These are phyloP conservation scores for Cryptotis parvus DNA, from an alignment of 2,113 vertebrate species.

Conservation along the genomic window DNA sequence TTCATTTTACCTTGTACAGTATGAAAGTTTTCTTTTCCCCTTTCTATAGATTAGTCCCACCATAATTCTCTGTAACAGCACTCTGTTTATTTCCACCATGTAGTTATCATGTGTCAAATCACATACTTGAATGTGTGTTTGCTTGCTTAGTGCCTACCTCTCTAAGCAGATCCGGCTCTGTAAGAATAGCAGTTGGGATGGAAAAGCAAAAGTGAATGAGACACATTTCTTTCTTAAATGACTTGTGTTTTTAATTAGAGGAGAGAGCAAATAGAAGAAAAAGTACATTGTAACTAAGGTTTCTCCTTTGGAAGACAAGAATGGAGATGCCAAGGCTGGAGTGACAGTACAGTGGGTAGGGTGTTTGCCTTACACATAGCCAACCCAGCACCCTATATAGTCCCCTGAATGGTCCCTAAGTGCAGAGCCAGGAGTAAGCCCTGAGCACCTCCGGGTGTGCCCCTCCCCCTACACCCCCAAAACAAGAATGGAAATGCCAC, in stretches of 20 bases:
- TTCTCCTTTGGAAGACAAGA: slow-evolving; percentile 44
- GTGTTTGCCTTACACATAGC: too few species aligned
- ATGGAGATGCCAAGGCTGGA: too few species aligned
- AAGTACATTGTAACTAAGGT: slow-evolving; percentile 26
- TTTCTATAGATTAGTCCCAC: neutral
- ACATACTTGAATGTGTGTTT: neutral
- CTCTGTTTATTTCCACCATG: slow-evolving; percentile 2
- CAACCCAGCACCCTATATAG: too few species aligned
- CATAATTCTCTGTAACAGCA: neutral
- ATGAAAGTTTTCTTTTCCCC: neutral
- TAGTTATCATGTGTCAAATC: slow-evolving; percentile 31
- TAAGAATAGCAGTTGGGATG: neutral
- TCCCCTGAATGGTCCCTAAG: too few species aligned
- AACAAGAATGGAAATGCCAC: neutral
- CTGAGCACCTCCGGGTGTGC: too few species aligned
- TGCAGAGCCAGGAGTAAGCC: too few species aligned
- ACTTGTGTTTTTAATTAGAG: slow-evolving; percentile 25
- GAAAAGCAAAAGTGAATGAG: neutral
- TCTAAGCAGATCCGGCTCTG: neutral
- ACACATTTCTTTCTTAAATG: slow-evolving; percentile 34
- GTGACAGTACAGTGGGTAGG: too few species aligned
- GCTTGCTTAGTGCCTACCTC: slow-evolving; percentile 24
- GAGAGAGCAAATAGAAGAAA: slow-evolving; percentile 28
- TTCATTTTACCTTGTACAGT: slow-evolving; percentile 3
- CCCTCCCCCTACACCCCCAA: too few species aligned